These are phyloP conservation scores for Macrochelys suwanniensis DNA, from an alignment of 2,797 vertebrate genomes.

Conservation along the genomic window DNA sequence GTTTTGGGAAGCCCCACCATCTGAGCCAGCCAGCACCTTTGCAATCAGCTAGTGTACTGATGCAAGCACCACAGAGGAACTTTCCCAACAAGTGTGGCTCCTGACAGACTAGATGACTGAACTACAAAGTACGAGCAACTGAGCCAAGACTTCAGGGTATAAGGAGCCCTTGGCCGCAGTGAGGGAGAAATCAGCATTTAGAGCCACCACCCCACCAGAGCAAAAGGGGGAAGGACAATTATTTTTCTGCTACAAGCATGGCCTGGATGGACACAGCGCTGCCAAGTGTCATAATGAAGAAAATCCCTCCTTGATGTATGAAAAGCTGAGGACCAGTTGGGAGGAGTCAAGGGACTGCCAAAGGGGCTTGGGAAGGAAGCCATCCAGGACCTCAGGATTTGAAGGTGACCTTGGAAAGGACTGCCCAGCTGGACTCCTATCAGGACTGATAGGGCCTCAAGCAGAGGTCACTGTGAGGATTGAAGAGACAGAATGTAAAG, in stretches of 20 bases:
- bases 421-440: neutral
- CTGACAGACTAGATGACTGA: neutral
- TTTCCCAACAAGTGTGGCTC: neutral
- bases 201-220: neutral
- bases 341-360: neutral
- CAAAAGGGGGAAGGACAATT: neutral
- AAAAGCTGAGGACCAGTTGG: neutral
- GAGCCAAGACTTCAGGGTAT: neutral
- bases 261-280: neutral
- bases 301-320: neutral
- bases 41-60: neutral
- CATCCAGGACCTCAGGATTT: neutral
- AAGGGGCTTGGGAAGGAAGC: neutral
- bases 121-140: neutral
- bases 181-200: neutral
- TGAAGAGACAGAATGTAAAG: neutral
- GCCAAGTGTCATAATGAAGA: neutral
- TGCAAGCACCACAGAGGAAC: neutral
- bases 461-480: neutral
- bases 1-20: neutral
- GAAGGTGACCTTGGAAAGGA: neutral
- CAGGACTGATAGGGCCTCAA: neutral
- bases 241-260: neutral
- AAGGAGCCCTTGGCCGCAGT: neutral
- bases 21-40: neutral